Base-by-base conservation (phyloP, 2,888 invertebrate species). In the Drosophila lutescens region DNA sequence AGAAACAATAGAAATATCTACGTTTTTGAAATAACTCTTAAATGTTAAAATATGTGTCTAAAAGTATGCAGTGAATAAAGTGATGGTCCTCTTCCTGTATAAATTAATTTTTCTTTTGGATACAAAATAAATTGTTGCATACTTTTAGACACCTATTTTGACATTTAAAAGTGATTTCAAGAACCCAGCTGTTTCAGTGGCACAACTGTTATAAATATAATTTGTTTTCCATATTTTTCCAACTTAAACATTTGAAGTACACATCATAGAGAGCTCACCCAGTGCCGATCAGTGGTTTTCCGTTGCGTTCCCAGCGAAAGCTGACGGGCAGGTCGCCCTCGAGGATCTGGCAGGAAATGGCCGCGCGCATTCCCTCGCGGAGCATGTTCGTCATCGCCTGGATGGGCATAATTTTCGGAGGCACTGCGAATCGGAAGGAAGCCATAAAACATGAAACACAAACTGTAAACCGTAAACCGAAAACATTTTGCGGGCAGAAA, bases 271-370 rank as follows among this genome's bases (percentile, higher is more conserved):
- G 12, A 13, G 2, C 89, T 90, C 84, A 92, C 92, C 94, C 94
- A 7, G 95, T 94, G 83, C 94, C 94, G 77, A 94, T 94, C 81
- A 97, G 94, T 6, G 95, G 94, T 90, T 96, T 96, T 50, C 95
- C 96, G 91, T 98, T 96, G 92, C 97, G 95, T 90, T 97, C 96
- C 98, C 98, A 98, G 58, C 96, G 95, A 93, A 98, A 97, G 79
- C 95, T 96, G 82, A 98, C 96, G 51, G 98, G 98, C 85, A 97
- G 94, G 93, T 98, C 98, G 23, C 98, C 98, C 93, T 97, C 97
- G 91, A 97, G 94, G 91, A 97, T 96, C 93, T 97, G 96, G 92
- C 97, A 98, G 79, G 97, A 96, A 90, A 98, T 97, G 70, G 97
- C 97, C 36, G 97, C 97, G 80, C 97, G 94, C 95, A 97, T 96